A percentile compares a stretch with the other conserved stretches of the same genome.
Evolutionary conservation across 1,140 invertebrate genomes (phyloP).

Genomic region (Drosophila burlai): DNA sequence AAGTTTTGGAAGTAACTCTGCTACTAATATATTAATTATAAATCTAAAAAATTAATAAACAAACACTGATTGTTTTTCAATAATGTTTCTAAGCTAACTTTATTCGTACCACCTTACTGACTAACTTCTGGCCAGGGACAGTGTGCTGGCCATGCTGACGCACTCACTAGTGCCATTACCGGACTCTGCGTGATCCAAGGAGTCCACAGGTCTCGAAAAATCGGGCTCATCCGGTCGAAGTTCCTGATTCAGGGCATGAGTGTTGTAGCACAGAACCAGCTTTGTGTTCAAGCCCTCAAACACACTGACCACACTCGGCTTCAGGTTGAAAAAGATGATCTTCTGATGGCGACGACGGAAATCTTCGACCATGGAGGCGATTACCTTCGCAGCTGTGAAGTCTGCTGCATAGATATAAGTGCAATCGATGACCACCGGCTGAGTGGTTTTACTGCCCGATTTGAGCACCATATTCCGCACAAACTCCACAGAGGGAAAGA

Average conservation of each 20-base stretch:
- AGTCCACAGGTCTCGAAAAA: slow-evolving; percentile 56
- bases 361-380: slow-evolving; percentile 89
- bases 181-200: slow-evolving; percentile 48
- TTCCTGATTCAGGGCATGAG: slow-evolving; percentile 89
- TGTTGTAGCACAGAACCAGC: slow-evolving; percentile 91
- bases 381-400: slow-evolving; percentile 92
- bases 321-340: slow-evolving; percentile 92
- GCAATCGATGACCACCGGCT: slow-evolving; percentile 94
- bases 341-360: slow-evolving; percentile 90
- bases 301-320: slow-evolving; percentile 91
- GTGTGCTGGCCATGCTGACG: slow-evolving; percentile 66
- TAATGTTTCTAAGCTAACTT: slow-evolving; percentile 16
- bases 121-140: slow-evolving; percentile 46
- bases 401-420: slow-evolving; percentile 93
- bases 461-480: slow-evolving; percentile 92
- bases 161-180: slow-evolving; percentile 49
- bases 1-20: slow-evolving; percentile 98
- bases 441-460: slow-evolving; percentile 88
- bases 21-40: neutral
- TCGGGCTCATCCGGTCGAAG: slow-evolving; percentile 85
- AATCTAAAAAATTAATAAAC: neutral
- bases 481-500: slow-evolving; percentile 95
- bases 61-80: neutral
- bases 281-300: slow-evolving; percentile 91
- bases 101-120: slow-evolving; percentile 5